Evolutionary conservation across 2,113 vertebrate species (phyloP), one percentile per base, ranked within the genome.

Genomic region (Centropus bengalensis): DNA sequence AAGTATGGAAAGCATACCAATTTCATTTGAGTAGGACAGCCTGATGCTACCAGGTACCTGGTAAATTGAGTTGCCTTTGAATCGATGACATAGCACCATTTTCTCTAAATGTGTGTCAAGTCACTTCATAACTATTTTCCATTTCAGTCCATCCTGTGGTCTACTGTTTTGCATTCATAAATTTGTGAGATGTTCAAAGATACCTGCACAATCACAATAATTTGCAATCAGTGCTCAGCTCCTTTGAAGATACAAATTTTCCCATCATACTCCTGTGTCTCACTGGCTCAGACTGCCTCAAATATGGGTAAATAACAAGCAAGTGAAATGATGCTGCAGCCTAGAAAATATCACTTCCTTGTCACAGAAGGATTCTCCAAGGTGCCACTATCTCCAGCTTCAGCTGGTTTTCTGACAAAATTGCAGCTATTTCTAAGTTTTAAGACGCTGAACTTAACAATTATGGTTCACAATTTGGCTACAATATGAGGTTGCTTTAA

Each of bases 1-100:
- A 89, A 70, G 91, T 93, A 91, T 91, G 91, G 55, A 86, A 94
- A 93, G 87, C 67, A 80, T 92, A 79, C 74, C 62, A 73, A 49
- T 66, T 89, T 91, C 91, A 86, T 59, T 67, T 89, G 44, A 36
- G 78, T 86, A 95, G 55, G 47, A 94, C 10, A 94, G 68, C 76
- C 85, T 63, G 91, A 91, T 97, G 63, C 71, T 95, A 93, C 94
- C 89, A 87, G 33, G 52, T 33, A 63, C 82, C 55, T 74, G 28
- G 14, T 54, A 69, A 76, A 67, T 33, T 40, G 47, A 33, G 28
- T 8, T 68, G 62, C 40, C 55, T 69, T 75, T 62, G 52, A 88
- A 33, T 9, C 19, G 23, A 55, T 49, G 28, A 55, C 33, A 49
- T 15, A 56, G 52, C 6, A 27, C 5, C n/a, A 26, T 80, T 54